phyloP scores from a whole-genome alignment of 2,797 vertebrate genomes.

The Paedocypris micromegethes region DNA sequence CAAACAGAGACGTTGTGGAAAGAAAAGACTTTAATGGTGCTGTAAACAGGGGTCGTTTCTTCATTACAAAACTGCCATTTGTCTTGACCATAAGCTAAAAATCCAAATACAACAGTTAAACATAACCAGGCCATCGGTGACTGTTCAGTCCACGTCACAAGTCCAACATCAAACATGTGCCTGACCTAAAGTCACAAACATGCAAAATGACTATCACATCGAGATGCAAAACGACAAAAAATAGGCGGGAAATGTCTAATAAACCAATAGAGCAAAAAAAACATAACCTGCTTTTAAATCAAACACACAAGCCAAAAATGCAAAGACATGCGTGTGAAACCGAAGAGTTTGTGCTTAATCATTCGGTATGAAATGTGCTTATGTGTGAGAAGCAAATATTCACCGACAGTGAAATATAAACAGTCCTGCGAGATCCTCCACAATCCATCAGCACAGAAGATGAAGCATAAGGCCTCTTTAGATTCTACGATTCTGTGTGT shows the following conservation, averaged over 20 bases:
- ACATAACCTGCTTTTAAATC: no score
- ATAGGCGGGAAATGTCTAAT: no score
- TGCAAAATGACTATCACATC: no score
- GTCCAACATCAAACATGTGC: constrained; percentile 21
- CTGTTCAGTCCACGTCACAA: constrained; percentile 31
- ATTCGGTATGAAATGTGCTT: constrained; percentile 29
- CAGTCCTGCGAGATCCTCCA: constrained; percentile 16
- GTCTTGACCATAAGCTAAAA: constrained; percentile 23
- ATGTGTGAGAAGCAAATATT: constrained; percentile 7
- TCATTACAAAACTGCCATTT: constrained; percentile 49
- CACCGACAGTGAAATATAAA: constrained; percentile 19
- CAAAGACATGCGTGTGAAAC: no score
- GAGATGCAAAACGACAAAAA: no score
- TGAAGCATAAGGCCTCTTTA: constrained; percentile 6
- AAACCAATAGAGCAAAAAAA: no score
- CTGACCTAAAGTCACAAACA: no score
- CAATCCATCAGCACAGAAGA: constrained; percentile 33
- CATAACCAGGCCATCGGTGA: constrained; percentile 12
- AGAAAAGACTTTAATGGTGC: constrained; percentile 57
- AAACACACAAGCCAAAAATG: no score
- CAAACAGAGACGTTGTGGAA: constrained; percentile 37
- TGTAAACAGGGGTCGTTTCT: constrained; percentile 54
- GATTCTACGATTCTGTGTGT: constrained; percentile 11
- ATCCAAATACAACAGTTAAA: constrained; percentile 27
- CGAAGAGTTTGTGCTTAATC: no score